Evolutionary conservation across 2,888 invertebrate genomes (phyloP).

Genomic region (Eulithis prunata): DNA sequence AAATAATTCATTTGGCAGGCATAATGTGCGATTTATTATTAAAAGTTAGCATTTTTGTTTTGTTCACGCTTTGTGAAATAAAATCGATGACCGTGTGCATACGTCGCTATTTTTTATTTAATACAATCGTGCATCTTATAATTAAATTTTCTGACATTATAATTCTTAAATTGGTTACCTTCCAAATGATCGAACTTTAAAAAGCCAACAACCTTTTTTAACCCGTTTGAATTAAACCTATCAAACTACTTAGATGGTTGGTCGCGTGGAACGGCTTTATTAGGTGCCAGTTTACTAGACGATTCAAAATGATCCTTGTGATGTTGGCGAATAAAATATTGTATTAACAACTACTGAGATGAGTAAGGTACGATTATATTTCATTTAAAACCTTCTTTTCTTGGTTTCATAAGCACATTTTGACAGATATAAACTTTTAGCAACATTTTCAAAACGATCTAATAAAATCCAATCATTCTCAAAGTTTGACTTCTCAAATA

Average conservation of each 20-base stretch:
- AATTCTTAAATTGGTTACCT: neutral
- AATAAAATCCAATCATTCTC: neutral
- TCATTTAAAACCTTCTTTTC: neutral
- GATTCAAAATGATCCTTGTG: too few species aligned
- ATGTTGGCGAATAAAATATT: too few species aligned
- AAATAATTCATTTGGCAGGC: slow-evolving; percentile 83
- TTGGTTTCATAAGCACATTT: too few species aligned
- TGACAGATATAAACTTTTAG: too few species aligned
- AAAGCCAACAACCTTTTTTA: too few species aligned
- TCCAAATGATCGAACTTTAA: too few species aligned
- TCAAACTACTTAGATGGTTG: too few species aligned
- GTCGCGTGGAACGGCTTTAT: too few species aligned
- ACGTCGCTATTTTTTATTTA: slow-evolving; percentile 51
- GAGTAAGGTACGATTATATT: too few species aligned
- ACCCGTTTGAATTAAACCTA: too few species aligned
- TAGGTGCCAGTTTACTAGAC: too few species aligned
- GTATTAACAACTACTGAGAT: too few species aligned
- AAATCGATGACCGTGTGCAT: slow-evolving; percentile 61
- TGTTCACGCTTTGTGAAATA: slow-evolving; percentile 60
- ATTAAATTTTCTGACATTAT: slow-evolving; percentile 4
- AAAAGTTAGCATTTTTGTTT: slow-evolving; percentile 81
- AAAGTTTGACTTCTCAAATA: slow-evolving; percentile 14
- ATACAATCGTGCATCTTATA: slow-evolving; percentile 1
- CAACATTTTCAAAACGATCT: neutral
- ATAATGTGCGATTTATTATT: slow-evolving; percentile 84